These are phyloP conservation scores for Thaleichthys pacificus DNA, from an alignment of 2,797 vertebrate genomes.

Conservation along the genomic window DNA sequence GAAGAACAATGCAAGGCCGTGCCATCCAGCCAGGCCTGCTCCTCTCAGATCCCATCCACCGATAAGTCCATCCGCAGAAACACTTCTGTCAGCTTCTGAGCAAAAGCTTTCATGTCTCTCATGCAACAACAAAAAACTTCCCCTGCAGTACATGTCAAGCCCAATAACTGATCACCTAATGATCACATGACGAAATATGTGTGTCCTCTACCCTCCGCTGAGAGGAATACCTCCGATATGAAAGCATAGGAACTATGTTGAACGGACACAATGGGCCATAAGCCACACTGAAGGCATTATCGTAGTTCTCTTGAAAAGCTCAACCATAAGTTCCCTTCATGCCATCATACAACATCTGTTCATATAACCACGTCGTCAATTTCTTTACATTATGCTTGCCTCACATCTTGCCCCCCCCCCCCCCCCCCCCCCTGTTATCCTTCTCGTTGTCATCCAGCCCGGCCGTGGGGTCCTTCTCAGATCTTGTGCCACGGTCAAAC, in stretches of 20 bases:
- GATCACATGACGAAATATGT: slow-evolving; percentile 32
- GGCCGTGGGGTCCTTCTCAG: slow-evolving; percentile 31
- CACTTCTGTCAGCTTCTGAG: slow-evolving; percentile 37
- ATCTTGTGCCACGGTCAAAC: slow-evolving; percentile 37
- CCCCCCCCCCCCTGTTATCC: slow-evolving; percentile 5
- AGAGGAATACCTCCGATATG: slow-evolving; percentile 32
- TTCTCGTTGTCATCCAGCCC: slow-evolving; percentile 28
- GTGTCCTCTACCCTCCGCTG: slow-evolving; percentile 6
- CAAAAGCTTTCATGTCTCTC: slow-evolving; percentile 38
- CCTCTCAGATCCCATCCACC: slow-evolving; percentile 37
- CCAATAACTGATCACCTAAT: slow-evolving; percentile 38
- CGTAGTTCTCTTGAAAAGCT: slow-evolving; percentile 32
- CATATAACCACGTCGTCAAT: slow-evolving; percentile 32
- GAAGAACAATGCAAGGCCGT: slow-evolving; percentile 54
- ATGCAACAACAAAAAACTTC: slow-evolving; percentile 28
- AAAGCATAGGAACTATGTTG: slow-evolving; percentile 31
- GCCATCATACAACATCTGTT: slow-evolving; percentile 50
- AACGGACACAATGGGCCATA: slow-evolving; percentile 20
- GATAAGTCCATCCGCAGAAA: slow-evolving; percentile 50
- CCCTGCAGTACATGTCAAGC: slow-evolving; percentile 38
- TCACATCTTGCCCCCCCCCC: slow-evolving; percentile 30
- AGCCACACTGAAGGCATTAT: slow-evolving; percentile 54
- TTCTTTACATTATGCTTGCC: slow-evolving; percentile 26
- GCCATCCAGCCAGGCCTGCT: slow-evolving; percentile 38
- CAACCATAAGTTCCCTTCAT: slow-evolving; percentile 44